Evolutionary conservation across 2,113 vertebrate genomes (phyloP).

Genomic region (Saccopteryx leptura): DNA sequence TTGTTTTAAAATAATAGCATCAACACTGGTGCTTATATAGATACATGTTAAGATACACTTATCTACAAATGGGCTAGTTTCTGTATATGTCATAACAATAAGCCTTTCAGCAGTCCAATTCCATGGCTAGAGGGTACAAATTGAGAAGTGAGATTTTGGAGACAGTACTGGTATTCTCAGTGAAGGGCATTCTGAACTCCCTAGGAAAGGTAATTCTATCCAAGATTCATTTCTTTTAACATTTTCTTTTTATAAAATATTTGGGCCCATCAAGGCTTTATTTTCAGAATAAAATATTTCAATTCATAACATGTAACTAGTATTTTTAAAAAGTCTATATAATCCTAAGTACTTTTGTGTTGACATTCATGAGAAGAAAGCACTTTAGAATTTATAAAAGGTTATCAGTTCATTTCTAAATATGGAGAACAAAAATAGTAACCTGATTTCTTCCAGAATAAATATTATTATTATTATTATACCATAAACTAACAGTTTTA

Average conservation of each 20-base stretch:
- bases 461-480: constrained; percentile 8
- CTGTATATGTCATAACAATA: not conserved
- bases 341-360: not conserved
- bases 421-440: not conserved
- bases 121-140: not conserved
- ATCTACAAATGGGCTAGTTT: not conserved
- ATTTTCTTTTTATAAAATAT: not conserved
- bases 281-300: constrained; percentile 33
- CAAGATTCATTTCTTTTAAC: not conserved
- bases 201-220: not conserved
- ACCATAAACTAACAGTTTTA: constrained; percentile 5
- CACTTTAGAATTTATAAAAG: not conserved
- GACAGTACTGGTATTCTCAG: not conserved
- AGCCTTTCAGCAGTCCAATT: not conserved
- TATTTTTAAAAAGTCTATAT: constrained; percentile 52
- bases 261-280: not conserved
- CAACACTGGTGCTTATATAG: not conserved
- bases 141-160: not conserved
- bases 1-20: not conserved
- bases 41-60: not conserved
- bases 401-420: constrained; percentile 25
- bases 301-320: not conserved
- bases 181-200: not conserved
- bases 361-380: not conserved
- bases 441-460: constrained; percentile 38